Conservation (phyloP, 1,140 invertebrate genomes). For the Nylanderia fulva region DNA sequence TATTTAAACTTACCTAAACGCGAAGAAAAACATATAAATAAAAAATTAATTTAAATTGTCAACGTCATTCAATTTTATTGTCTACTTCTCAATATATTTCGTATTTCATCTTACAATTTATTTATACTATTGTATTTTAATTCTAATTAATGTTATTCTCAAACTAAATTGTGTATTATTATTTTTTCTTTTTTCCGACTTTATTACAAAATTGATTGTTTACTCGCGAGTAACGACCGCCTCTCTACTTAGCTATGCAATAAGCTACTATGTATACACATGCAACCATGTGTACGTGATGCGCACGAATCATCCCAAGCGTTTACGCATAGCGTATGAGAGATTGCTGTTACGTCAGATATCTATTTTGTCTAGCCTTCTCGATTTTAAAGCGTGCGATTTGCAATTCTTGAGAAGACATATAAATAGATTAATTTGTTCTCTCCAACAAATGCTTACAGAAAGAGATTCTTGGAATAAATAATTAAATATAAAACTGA, state of each 20-base stretch:
- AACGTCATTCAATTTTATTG: not conserved
- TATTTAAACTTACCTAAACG: not conserved
- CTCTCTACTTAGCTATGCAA: slow-evolving; percentile 37
- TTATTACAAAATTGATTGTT: not conserved
- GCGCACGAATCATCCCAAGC: slow-evolving; percentile 42
- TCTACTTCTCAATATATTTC: not conserved
- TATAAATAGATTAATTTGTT: not conserved
- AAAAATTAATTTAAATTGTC: not conserved
- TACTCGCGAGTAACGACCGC: not conserved
- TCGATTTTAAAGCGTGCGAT: slow-evolving; percentile 45
- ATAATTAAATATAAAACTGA: not conserved
- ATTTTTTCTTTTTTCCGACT: not conserved
- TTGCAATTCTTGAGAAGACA: slow-evolving; percentile 43
- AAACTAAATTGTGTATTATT: not conserved
- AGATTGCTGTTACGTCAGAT: slow-evolving; percentile 68
- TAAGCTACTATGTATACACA: not conserved
- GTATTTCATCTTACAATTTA: not conserved
- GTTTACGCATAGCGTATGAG: slow-evolving; percentile 59
- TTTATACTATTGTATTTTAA: not conserved
- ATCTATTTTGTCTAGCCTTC: slow-evolving; percentile 60
- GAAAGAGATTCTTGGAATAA: not conserved
- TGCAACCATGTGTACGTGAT: slow-evolving; percentile 21
- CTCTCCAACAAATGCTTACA: no score
- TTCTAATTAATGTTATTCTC: not conserved
- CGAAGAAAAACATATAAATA: not conserved